phyloP scores from a whole-genome alignment of 2,888 invertebrate genomes.

The Plagodis pulveraria region DNA sequence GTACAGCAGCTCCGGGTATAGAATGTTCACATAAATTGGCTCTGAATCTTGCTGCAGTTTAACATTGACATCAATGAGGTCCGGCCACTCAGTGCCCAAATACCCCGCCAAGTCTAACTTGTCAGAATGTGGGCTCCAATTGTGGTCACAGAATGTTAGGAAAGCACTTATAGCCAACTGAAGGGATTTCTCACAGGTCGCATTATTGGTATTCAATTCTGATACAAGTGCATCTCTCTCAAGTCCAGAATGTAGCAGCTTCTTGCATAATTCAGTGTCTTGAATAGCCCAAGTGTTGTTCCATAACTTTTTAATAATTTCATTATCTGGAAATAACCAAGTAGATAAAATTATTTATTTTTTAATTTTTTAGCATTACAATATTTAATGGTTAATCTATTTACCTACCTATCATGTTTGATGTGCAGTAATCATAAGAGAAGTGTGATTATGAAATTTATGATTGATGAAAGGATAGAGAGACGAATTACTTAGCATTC shows the following conservation, averaged over 20 bases:
- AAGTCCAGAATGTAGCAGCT: slow-evolving; percentile 58
- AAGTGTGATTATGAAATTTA: too few relatives aligned
- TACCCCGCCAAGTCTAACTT: slow-evolving; percentile 68
- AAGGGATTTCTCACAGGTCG: slow-evolving; percentile 69
- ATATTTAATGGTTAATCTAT: too few relatives aligned
- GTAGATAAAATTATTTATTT: neutral
- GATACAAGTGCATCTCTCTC: slow-evolving; percentile 51
- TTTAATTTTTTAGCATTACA: neutral
- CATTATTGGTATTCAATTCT: slow-evolving; percentile 52
- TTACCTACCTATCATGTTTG: too few relatives aligned
- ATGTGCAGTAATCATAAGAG: too few relatives aligned
- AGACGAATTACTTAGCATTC: too few relatives aligned
- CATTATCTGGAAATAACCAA: slow-evolving; percentile 53
- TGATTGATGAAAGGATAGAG: too few relatives aligned
- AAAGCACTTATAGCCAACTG: slow-evolving; percentile 87
- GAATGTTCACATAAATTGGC: slow-evolving; percentile 87
- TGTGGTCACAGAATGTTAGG: slow-evolving; percentile 90
- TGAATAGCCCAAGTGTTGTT: slow-evolving; percentile 61
- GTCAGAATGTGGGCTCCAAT: slow-evolving; percentile 91
- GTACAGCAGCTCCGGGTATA: slow-evolving; percentile 80
- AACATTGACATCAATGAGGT: slow-evolving; percentile 64
- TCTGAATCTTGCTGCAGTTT: slow-evolving; percentile 86
- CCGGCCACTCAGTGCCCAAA: slow-evolving; percentile 71
- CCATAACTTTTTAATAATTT: slow-evolving; percentile 60
- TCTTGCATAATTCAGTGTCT: slow-evolving; percentile 55